Evolutionary conservation across 2,888 invertebrate species (phyloP).

Genomic region (Polietes domitor): DNA sequence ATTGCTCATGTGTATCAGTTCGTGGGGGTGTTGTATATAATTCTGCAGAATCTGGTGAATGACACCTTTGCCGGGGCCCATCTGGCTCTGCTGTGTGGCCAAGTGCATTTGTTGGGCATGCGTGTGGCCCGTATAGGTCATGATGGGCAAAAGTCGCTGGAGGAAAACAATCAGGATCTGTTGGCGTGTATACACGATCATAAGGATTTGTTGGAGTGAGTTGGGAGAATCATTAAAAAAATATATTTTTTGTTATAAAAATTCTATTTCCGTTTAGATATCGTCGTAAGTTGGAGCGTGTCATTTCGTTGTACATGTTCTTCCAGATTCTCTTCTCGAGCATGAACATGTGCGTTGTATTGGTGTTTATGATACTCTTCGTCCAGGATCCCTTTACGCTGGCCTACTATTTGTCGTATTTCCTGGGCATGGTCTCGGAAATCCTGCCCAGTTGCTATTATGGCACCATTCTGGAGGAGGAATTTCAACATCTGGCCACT

Average conservation of each 20-base stretch:
- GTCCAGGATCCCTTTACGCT: conserved; percentile 40
- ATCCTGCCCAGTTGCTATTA: conserved; percentile 65
- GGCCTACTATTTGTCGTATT: conserved; percentile 50
- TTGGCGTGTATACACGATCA: conserved; percentile 67
- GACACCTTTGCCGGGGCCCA: conserved; percentile 64
- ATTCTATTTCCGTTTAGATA: conserved; percentile 9
- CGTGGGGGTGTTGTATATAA: conserved; percentile 53
- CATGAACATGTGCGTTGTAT: conserved; percentile 58
- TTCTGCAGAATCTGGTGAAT: conserved; percentile 58
- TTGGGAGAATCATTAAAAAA: not conserved
- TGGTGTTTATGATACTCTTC: conserved; percentile 58
- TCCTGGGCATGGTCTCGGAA: conserved; percentile 51
- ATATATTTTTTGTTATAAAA: not conserved
- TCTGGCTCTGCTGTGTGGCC: conserved; percentile 65
- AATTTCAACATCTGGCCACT: conserved; percentile 55
- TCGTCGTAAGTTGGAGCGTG: conserved; percentile 36
- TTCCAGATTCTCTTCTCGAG: conserved; percentile 49
- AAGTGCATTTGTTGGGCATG: conserved; percentile 61
- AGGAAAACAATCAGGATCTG: conserved; percentile 54
- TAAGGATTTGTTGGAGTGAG: conserved; percentile 65
- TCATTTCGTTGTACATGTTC: conserved; percentile 38
- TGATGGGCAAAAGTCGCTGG: not conserved
- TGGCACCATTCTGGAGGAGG: conserved; percentile 55
- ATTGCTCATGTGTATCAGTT: conserved; percentile 65
- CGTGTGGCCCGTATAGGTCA: conserved; percentile 62